These are phyloP conservation scores for Lasioglossum albipes DNA, from an alignment of 1,140 invertebrate genomes.

Conservation along the genomic window DNA sequence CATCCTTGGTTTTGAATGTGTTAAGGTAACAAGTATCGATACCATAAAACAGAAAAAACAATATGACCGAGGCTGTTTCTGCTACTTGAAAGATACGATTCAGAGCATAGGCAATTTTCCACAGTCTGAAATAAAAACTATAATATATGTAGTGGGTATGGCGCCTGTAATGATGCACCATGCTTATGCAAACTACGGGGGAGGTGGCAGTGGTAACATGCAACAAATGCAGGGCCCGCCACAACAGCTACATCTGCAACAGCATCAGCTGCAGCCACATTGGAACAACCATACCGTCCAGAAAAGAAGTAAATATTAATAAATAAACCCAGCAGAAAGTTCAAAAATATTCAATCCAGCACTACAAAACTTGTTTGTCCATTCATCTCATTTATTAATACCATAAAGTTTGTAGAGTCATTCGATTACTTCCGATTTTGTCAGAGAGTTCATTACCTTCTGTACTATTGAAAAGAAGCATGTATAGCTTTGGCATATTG, in stretches of 20 bases:
- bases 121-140: constrained; percentile 77
- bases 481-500: constrained; percentile 56
- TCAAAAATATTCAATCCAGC: constrained; percentile 47
- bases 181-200: constrained; percentile 83
- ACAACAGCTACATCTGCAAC: constrained; percentile 79
- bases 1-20: too few relatives aligned
- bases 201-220: constrained; percentile 81
- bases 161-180: constrained; percentile 82
- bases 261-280: constrained; percentile 82
- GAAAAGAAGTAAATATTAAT: constrained; percentile 82
- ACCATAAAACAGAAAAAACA: not conserved
- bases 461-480: not conserved
- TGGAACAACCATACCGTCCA: constrained; percentile 82
- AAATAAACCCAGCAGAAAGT: constrained; percentile 61
- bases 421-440: constrained; percentile 29
- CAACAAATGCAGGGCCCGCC: constrained; percentile 81
- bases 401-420: constrained; percentile 50
- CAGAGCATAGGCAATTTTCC: constrained; percentile 59
- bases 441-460: not conserved
- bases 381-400: constrained; percentile 58
- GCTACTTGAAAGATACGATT: constrained; percentile 67
- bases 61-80: constrained; percentile 56
- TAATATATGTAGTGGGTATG: constrained; percentile 81
- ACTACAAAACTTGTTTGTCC: constrained; percentile 57
- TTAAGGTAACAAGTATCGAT: not conserved